Percentiles rank a stretch among this genome's conserved stretches.
phyloP scores from a whole-genome alignment of 2,113 vertebrate genomes.

The Cavia aperea region DNA sequence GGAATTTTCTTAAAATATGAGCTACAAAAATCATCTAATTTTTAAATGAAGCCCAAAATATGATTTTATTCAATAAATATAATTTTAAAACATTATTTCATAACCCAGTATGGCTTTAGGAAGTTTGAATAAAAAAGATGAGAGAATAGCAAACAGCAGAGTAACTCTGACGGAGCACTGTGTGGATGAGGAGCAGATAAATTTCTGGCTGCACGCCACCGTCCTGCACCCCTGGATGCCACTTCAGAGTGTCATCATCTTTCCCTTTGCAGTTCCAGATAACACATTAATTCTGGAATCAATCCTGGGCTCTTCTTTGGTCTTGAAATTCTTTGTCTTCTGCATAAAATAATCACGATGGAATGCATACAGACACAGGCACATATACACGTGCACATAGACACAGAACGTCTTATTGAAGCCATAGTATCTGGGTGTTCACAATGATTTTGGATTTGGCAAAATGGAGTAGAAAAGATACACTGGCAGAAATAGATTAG shows the following conservation, averaged over 20 bases:
- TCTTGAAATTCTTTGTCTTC: constrained; percentile 34
- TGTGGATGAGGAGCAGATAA: neutral
- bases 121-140: neutral
- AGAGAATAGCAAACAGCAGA: neutral
- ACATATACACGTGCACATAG: neutral
- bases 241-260: neutral
- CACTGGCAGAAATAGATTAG: neutral
- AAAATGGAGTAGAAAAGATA: neutral
- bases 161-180: neutral
- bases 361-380: neutral
- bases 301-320: neutral
- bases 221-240: neutral
- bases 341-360: neutral
- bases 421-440: neutral
- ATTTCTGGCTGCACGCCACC: neutral
- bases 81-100: neutral
- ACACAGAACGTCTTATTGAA: neutral
- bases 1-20: neutral
- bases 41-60: constrained; percentile 4
- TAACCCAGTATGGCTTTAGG: neutral
- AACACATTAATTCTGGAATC: neutral
- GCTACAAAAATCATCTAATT: neutral
- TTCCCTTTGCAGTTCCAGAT: neutral
- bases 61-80: neutral
- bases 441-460: neutral